A percentile compares a stretch with the other conserved stretches of the same genome.
phyloP scores from a whole-genome alignment of 2,888 invertebrate species.

The Oligia strigilis region DNA sequence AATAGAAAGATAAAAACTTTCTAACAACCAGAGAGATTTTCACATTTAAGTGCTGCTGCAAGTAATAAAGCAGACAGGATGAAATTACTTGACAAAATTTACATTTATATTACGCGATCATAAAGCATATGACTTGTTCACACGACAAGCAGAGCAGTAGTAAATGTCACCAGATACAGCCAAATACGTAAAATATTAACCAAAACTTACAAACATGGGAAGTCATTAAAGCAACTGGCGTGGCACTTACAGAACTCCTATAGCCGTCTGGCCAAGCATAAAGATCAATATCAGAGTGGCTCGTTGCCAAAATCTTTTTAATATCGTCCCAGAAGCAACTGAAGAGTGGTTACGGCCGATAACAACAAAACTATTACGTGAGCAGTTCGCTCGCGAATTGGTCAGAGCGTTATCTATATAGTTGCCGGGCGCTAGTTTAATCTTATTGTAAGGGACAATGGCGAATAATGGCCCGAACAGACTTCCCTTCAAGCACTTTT shows the following conservation, averaged over 20 bases:
- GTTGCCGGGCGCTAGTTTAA: slow-evolving; percentile 81
- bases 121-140: slow-evolving; percentile 63
- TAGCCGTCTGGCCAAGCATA: slow-evolving; percentile 89
- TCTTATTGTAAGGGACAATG: slow-evolving; percentile 87
- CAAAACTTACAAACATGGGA: slow-evolving; percentile 87
- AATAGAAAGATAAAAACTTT: slow-evolving; percentile 72
- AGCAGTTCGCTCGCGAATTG: slow-evolving; percentile 84
- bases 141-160: slow-evolving; percentile 76
- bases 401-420: slow-evolving; percentile 80
- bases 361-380: slow-evolving; percentile 89
- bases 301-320: slow-evolving; percentile 90
- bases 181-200: slow-evolving; percentile 84
- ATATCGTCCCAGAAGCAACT: slow-evolving; percentile 87
- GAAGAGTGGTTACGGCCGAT: slow-evolving; percentile 87
- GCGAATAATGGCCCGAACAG: slow-evolving; percentile 83
- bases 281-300: slow-evolving; percentile 90
- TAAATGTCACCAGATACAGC: slow-evolving; percentile 78
- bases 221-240: slow-evolving; percentile 88
- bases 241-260: slow-evolving; percentile 87
- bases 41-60: slow-evolving; percentile 38
- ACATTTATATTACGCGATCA: slow-evolving; percentile 19
- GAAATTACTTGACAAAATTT: slow-evolving; percentile 28
- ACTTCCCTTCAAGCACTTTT: slow-evolving; percentile 83
- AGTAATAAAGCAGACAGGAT: slow-evolving; percentile 41
- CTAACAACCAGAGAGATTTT: slow-evolving; percentile 51